Percentiles rank a stretch among this genome's conserved stretches.
phyloP scores from a whole-genome alignment of 2,888 invertebrate genomes.

The Notodonta dromedarius region DNA sequence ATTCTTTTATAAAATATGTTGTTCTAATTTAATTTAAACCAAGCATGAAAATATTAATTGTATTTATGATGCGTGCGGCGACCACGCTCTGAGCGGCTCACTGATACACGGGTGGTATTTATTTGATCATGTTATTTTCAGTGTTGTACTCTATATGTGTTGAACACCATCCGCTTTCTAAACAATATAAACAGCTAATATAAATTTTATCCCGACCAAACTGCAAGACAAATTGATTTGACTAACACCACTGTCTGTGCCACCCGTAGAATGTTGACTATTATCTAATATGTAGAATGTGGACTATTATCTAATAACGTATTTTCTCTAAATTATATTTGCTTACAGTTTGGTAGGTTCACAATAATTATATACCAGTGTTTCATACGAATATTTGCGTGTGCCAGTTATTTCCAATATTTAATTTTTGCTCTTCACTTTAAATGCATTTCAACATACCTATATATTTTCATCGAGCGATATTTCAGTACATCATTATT shows the following conservation, averaged over 20 bases:
- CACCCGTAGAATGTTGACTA: conserved; percentile 20
- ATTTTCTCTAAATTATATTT: conserved; percentile 41
- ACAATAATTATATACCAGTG: conserved; percentile 48
- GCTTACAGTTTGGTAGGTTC: conserved; percentile 71
- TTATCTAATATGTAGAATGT: conserved; percentile 26
- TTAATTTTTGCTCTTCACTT: conserved; percentile 38
- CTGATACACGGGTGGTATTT: conserved; percentile 58
- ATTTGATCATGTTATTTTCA: conserved; percentile 67
- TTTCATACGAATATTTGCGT: conserved; percentile 61
- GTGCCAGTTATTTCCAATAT: conserved; percentile 54
- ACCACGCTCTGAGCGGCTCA: conserved; percentile 58
- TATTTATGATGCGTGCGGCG: conserved; percentile 48
- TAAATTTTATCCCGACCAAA: conserved; percentile 63
- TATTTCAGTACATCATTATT: conserved; percentile 25
- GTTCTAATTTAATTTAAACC: conserved; percentile 68
- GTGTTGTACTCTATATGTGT: conserved; percentile 72
- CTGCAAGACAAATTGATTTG: conserved; percentile 61
- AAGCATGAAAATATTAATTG: conserved; percentile 61
- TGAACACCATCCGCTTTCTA: conserved; percentile 84
- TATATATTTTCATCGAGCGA: conserved; percentile 24
- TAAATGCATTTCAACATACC: conserved; percentile 17
- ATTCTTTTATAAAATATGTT: conserved; percentile 69
- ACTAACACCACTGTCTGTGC: conserved; percentile 28
- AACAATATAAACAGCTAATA: conserved; percentile 69
- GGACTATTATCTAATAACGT: conserved; percentile 21